Evolutionary conservation across 2,888 invertebrate genomes (phyloP), one percentile per base, ranked within the genome.

Genomic region (Nesidiocoris tenuis): DNA sequence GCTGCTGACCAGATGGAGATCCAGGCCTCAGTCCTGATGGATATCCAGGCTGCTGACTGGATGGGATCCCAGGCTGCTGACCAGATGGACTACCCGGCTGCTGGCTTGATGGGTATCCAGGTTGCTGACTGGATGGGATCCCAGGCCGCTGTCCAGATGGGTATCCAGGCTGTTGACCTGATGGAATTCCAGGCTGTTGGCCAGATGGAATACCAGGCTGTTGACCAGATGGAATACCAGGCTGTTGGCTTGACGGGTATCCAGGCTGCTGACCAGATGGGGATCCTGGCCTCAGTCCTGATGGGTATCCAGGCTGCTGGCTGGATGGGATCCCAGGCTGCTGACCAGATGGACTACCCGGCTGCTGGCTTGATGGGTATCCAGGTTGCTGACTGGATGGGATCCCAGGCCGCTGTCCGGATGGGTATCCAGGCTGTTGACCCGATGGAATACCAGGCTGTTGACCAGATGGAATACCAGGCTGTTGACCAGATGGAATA

Each of bases 161-260:
- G 24, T 79, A 79, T 55, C 79, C 81, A 21, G 82, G 81, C n/a
- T 79, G 79, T 9, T 81, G n/a, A n/a, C n/a, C n/a, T n/a, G n/a
- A 81, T 5, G 80, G 81, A 16, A 74, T 66, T 65, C 77, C 78
- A 55, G 80, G 80, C 39, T 74, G 68, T 19, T 68, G 19, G n/a
- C n/a, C n/a, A 1, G 64, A 55, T 23, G 71, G 76, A 1, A 75
- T 75, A 0, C 76, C 80, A 5, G 79, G 79, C 9, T 67, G 78
- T 16, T 16, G 64, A n/a, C 12, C 1, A 23, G 23, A 19, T 59
- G 65, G 70, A 16, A 24, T 25, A 17, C 55, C 72, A 56, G 24
- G 61, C 19, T 74, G 63, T 22, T 23, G 63, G 0, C 72, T 56
- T 12, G 74, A 80, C 79, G 9, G 81, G 80, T 25, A 39, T 21